A percentile compares a stretch with the other conserved stretches of the same genome.
Conservation (phyloP, 2,888 invertebrate species). For the Melinaea marsaeus region DNA sequence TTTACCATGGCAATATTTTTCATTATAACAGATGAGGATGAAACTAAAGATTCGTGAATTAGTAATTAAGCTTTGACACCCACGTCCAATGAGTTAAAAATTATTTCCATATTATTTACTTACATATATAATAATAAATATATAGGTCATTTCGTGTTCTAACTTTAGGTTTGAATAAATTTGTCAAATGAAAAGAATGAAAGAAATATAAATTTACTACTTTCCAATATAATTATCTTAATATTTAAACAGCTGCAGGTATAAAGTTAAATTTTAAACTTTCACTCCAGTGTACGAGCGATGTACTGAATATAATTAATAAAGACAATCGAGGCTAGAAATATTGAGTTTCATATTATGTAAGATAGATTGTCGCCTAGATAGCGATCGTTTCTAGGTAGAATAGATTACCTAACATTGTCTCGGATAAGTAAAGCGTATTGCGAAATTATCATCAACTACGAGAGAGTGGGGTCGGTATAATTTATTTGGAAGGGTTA, state of each 20-base stretch:
- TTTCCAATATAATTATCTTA: too few relatives aligned
- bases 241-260: not conserved
- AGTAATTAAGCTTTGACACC: too few relatives aligned
- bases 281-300: not conserved
- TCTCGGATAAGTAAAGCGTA: conserved; percentile 26
- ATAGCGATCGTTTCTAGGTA: conserved; percentile 30
- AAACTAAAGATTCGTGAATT: too few relatives aligned
- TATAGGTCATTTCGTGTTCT: too few relatives aligned
- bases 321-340: conserved; percentile 5
- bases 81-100: too few relatives aligned
- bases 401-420: conserved; percentile 31
- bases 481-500: not conserved
- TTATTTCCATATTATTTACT: too few relatives aligned
- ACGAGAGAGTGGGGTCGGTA: not conserved
- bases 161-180: too few relatives aligned
- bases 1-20: too few relatives aligned
- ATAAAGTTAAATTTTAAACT: conserved; percentile 1
- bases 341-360: conserved; percentile 29
- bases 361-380: conserved; percentile 31
- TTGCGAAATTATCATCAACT: conserved; percentile 26
- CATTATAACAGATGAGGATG: too few relatives aligned
- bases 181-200: too few relatives aligned
- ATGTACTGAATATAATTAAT: conserved; percentile 1
- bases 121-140: too few relatives aligned
- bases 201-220: too few relatives aligned